Base-by-base conservation (phyloP, 2,113 vertebrate genomes). In the Forbesichthys papilliferus region DNA sequence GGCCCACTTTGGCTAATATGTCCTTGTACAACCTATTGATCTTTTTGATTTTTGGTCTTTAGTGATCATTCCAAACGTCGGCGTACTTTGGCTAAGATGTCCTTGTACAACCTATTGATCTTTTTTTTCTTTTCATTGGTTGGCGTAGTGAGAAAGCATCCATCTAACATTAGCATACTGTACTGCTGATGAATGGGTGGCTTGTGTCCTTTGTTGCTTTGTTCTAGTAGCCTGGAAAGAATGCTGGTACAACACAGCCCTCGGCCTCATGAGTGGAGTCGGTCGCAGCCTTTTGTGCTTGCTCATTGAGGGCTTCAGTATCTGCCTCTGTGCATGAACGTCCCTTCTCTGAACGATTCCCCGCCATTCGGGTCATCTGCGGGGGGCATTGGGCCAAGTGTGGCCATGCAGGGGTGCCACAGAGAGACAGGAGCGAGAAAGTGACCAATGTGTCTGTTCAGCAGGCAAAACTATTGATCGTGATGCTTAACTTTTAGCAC, bases 131-230 rank as follows among this genome's bases (percentile, higher is more conserved):
- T 71, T 73, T 33, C 59, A 16, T 64, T 58, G 64, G 66, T 33
- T 65, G 58, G n/a, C 27, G 11, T 7, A 58, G 59, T 66, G 79
- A 82, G 78, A 73, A 76, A 64, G 68, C 73, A 61, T 71, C 69
- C 68, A 62, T 66, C 83, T 83, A 66, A 64, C 81, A 75, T 75
- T 84, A 86, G 80, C 87, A 84, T 81, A 86, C 87, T 85, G 86
- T 86, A 80, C 73, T 67, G 79, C 48, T 73, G 71, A 86, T 92
- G 89, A 93, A 92, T 89, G 60, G 83, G 18, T 46, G 63, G 82
- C 89, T 86, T 92, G 91, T 92, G 77, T 33, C 48, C 69, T 73
- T 80, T 83, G 87, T 88, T 82, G 75, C 81, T 74, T 75, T 83
- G 84, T 84, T 84, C 72, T 34, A 69, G 78, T 72, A 75, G 57